These are phyloP conservation scores for Cossypha caffra DNA, from an alignment of 2,797 vertebrate species.

Conservation along the genomic window DNA sequence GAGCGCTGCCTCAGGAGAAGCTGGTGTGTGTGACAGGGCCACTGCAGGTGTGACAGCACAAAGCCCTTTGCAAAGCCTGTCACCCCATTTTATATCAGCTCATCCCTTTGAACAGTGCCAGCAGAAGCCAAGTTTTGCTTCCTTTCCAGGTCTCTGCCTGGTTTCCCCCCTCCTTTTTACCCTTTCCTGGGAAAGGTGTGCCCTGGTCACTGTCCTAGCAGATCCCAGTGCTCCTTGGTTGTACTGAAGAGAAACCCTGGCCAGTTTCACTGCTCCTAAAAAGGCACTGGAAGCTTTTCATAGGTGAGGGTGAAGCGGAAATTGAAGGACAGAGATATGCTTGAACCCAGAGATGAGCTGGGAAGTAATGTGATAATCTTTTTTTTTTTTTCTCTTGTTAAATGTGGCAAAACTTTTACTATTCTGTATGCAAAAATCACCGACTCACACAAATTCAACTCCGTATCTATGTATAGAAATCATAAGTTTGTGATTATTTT, in stretches of 20 bases:
- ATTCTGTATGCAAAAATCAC: not conserved
- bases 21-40: accelerated
- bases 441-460: not conserved
- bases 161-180: not conserved
- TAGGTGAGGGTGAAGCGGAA: not conserved
- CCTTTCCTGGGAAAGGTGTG: not conserved
- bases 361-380: not conserved
- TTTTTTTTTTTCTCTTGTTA: not conserved
- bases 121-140: not conserved
- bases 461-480: not conserved
- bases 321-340: not conserved
- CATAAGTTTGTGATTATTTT: not conserved
- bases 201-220: not conserved
- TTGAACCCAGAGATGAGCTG: not conserved
- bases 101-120: not conserved
- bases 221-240: not conserved
- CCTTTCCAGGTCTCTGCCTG: not conserved
- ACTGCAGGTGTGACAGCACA: not conserved
- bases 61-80: not conserved
- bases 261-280: not conserved
- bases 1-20: not conserved
- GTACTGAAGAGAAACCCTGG: not conserved
- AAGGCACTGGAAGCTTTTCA: not conserved
- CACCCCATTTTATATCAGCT: not conserved
- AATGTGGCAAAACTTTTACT: not conserved